Percentiles rank a stretch among this genome's conserved stretches.
Evolutionary conservation across 2,797 vertebrate genomes (phyloP).

Genomic region (Poecilia picta): DNA sequence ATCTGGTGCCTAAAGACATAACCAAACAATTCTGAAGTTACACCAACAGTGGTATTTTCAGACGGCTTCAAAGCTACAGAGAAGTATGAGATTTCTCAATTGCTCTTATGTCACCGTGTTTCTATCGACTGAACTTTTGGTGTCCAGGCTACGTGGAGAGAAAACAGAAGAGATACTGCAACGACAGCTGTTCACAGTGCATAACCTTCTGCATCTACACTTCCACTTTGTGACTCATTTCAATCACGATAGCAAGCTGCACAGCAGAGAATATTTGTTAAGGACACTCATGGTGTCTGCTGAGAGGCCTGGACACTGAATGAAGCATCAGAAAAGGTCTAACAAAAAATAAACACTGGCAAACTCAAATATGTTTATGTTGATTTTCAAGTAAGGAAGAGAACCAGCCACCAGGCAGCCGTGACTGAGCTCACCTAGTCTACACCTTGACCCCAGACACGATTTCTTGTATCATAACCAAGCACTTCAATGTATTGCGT

Average conservation of each 20-base stretch:
- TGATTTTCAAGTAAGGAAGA: slow-evolving; percentile 3
- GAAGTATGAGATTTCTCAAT: slow-evolving; percentile 1
- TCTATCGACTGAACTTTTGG: neutral
- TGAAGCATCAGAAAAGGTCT: slow-evolving; percentile 1
- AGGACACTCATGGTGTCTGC: neutral
- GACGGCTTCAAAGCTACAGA: slow-evolving; percentile 1
- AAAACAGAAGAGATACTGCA: slow-evolving; percentile 7
- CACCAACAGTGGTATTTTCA: neutral
- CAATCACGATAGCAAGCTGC: neutral
- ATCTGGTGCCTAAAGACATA: neutral
- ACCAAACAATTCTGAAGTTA: neutral
- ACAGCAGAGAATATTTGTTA: neutral
- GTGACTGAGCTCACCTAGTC: neutral
- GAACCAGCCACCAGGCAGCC: neutral
- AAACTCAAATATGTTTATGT: neutral
- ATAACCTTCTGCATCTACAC: slow-evolving; percentile 7
- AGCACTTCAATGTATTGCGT: neutral
- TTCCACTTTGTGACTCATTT: neutral
- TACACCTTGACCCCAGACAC: neutral
- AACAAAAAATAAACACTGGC: neutral
- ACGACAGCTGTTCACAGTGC: neutral
- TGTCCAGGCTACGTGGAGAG: neutral
- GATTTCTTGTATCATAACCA: neutral
- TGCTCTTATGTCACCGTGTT: slow-evolving; percentile 5
- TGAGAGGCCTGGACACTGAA: neutral